Percentiles rank a stretch among this genome's conserved stretches.
These are phyloP conservation scores for Malurus leucopterus DNA, from an alignment of 2,797 vertebrate species.

Conservation along the genomic window DNA sequence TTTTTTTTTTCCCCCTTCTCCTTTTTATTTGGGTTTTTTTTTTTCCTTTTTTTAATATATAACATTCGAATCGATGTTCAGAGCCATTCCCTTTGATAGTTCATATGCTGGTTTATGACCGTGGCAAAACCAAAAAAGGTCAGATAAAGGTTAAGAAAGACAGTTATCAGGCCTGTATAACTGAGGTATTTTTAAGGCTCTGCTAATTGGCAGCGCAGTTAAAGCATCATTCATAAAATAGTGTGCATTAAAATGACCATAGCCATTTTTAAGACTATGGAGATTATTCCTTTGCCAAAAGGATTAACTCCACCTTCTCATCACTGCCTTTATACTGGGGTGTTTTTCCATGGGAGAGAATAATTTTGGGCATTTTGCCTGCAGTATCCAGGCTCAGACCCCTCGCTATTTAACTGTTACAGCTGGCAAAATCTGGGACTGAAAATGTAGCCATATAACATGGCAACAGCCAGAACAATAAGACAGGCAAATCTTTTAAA, in stretches of 20 bases:
- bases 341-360: slow-evolving; percentile 36
- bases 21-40: neutral
- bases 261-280: slow-evolving; percentile 22
- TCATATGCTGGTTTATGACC: slow-evolving; percentile 51
- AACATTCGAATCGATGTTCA: slow-evolving; percentile 32
- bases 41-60: neutral
- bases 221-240: slow-evolving; percentile 52
- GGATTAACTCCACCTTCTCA: slow-evolving; percentile 42
- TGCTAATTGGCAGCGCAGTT: slow-evolving; percentile 47
- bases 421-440: slow-evolving; percentile 56
- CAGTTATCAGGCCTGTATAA: slow-evolving; percentile 42
- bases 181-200: slow-evolving; percentile 44
- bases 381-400: slow-evolving; percentile 23
- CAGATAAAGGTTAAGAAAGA: slow-evolving; percentile 53
- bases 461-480: slow-evolving; percentile 35
- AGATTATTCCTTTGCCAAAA: slow-evolving; percentile 37
- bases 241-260: slow-evolving; percentile 33
- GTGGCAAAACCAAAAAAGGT: slow-evolving; percentile 46
- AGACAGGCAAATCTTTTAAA: slow-evolving; percentile 59
- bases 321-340: neutral
- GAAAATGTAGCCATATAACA: slow-evolving; percentile 15
- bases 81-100: slow-evolving; percentile 41
- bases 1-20: neutral
- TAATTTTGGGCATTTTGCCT: slow-evolving; percentile 44
- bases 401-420: slow-evolving; percentile 23